Base-by-base conservation (phyloP, 2,113 vertebrate genomes). In the Paracanthobrama guichenoti region DNA sequence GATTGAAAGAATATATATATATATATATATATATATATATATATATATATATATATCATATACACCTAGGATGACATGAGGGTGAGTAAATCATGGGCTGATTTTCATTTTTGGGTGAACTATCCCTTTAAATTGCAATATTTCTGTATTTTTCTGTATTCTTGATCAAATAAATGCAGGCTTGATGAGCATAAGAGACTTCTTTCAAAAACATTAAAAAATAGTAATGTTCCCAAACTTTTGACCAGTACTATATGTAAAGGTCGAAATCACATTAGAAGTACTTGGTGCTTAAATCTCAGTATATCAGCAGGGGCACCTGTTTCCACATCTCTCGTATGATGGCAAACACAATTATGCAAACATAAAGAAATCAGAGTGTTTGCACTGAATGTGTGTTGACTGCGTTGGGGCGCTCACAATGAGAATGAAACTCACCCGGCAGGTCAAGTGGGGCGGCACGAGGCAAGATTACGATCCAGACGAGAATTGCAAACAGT, bases 281-380 rank as follows among this genome's bases (percentile, higher is more conserved):
- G 26, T 31, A 53, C 9, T 46, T 39, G 3, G 6, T 24, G 53
- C 59, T 46, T 16, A 18, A 46, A 80, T 66, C 60, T 64, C 78
- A 16, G 64, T n/a, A 81, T 71, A 28, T 55, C 11, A 81, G 57
- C 80, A 20, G 22, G 13, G 78, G 20, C 62, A 79, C 77, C 77
- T 79, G 78, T 80, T 26, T 80, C 78, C 60, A 80, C 79, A 48
- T 79, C 16, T 22, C 18, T 48, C 42, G 31, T 50, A 80, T 50
- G 79, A 66, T 1, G 44, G 42, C 44, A 50, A 28, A 80, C 60
- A 28, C 57, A 64, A 28, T 35, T 67, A 66, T 72, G 80, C 80
- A 69, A 82, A 82, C 62, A 28, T 50, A 48, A 81, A 48, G 60
- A 80, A 80, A 82, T 57, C 48, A 42, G 64, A 42, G 66, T 39